Evolutionary conservation across 2,888 invertebrate genomes (phyloP), one percentile per base, ranked within the genome.

Genomic region (Tenthredo scrophulariae): DNA sequence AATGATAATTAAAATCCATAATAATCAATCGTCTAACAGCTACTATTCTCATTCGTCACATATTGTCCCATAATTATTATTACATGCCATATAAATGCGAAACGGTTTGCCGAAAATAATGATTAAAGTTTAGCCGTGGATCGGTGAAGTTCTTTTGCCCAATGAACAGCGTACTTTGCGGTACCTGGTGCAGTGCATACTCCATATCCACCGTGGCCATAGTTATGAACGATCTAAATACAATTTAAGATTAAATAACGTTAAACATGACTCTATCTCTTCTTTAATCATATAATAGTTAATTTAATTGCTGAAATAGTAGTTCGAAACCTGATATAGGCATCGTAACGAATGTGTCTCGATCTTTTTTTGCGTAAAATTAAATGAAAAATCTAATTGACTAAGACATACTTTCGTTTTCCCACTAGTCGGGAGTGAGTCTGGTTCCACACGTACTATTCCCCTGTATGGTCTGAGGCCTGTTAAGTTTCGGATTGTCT

Each of bases 131-230:
- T 85, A 0, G 79, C 62, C 54, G 50, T 89, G 15, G 89, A 86
- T 85, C 87, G 90, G 65, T 92, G 91, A 86, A 95, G 90, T 88
- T 97, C 95, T 80, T 94, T 94, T 0, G 96, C 96, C 26, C 97
- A 93, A 83, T 95, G 91, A 0, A 97, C 96, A 0, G 98, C 97
- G 90, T 97, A 95, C 85, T 96, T 94, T 0, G 97, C 96, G 0
- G 98, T 98, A 10, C 98, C 98, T 43, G 98, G 98, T 6, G 98
- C 97, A 58, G 97, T 96, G 86, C 97, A 97, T 0, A 99, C 97
- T 0, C 99, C 99, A 92, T 98, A 98, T 0, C 98, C 98, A 0
- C 98, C 98, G 92, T 99, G 99, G 0, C 99, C 99, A 91, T 99
- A 99, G 93, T 98, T 98, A 92, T 99, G 99, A 7, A 99, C 96